Evolutionary conservation across 2,888 invertebrate species (phyloP).

Genomic region (Lasiommata megera): DNA sequence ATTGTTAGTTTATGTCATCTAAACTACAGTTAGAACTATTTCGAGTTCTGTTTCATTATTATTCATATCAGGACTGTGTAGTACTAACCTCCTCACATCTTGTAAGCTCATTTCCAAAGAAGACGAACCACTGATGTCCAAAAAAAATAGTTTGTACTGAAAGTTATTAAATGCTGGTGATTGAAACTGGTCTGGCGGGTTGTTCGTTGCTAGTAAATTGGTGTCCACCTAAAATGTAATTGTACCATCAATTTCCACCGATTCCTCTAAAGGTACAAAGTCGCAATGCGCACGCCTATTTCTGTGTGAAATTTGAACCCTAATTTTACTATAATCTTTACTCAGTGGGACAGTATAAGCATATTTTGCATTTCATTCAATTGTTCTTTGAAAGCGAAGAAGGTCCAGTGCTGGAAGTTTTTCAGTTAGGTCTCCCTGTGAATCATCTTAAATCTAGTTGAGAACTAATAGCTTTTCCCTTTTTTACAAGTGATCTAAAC

Average conservation of each 20-base stretch:
- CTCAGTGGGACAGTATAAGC: too few species aligned
- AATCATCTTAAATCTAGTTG: neutral
- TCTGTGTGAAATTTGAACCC: too few species aligned
- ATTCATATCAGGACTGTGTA: neutral
- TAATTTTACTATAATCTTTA: too few species aligned
- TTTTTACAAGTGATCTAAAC: too few species aligned
- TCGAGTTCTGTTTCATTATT: neutral
- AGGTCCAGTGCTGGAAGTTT: too few species aligned
- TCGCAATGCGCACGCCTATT: too few species aligned
- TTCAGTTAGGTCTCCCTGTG: too few species aligned
- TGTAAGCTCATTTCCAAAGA: slow-evolving; percentile 86
- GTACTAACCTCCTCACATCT: slow-evolving; percentile 84
- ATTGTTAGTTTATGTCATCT: slow-evolving; percentile 19
- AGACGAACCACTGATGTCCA: slow-evolving; percentile 89
- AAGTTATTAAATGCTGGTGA: slow-evolving; percentile 84
- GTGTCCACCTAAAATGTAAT: slow-evolving; percentile 64
- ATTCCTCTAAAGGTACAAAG: too few species aligned
- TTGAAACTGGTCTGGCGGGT: slow-evolving; percentile 78
- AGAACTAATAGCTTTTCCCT: too few species aligned
- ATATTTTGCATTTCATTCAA: too few species aligned
- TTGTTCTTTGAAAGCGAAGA: too few species aligned
- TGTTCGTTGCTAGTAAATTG: slow-evolving; percentile 63
- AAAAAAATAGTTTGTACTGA: slow-evolving; percentile 87
- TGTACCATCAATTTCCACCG: too few species aligned
- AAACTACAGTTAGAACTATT: slow-evolving; percentile 1